Conservation (phyloP, 2,113 vertebrate species). For the Enhydra lutris region DNA sequence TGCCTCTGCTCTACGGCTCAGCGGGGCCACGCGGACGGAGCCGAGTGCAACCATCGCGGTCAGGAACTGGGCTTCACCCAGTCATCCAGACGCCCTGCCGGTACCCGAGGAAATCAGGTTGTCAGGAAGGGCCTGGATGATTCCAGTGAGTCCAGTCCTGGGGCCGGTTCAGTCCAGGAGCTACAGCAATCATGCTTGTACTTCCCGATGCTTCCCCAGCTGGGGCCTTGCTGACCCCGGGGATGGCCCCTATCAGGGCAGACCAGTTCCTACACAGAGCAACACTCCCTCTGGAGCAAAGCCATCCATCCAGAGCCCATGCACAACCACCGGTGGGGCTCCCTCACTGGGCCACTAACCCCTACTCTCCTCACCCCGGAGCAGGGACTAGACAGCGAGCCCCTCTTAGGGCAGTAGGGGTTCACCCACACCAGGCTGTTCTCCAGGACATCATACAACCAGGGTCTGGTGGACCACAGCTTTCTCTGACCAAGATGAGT, state of each 20-base stretch:
- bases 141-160: too few species aligned
- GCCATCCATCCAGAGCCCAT: too few species aligned
- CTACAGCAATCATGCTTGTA: neutral
- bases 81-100: neutral
- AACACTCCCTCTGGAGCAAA: neutral
- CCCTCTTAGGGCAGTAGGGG: neutral
- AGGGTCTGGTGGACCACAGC: neutral
- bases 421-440: too few species aligned
- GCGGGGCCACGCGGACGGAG: fast-evolving
- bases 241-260: neutral
- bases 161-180: neutral
- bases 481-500: neutral
- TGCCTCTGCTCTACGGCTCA: neutral
- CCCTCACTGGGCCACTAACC: too few species aligned
- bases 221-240: neutral
- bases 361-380: too few species aligned
- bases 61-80: neutral
- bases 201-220: neutral
- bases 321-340: too few species aligned
- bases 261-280: neutral
- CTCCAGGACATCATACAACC: fast-evolving
- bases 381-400: fast-evolving
- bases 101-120: neutral
- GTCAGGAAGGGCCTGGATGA: too few species aligned
- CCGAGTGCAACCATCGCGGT: neutral